phyloP scores from a whole-genome alignment of 2,888 invertebrate genomes.

The Apodemia mormo region DNA sequence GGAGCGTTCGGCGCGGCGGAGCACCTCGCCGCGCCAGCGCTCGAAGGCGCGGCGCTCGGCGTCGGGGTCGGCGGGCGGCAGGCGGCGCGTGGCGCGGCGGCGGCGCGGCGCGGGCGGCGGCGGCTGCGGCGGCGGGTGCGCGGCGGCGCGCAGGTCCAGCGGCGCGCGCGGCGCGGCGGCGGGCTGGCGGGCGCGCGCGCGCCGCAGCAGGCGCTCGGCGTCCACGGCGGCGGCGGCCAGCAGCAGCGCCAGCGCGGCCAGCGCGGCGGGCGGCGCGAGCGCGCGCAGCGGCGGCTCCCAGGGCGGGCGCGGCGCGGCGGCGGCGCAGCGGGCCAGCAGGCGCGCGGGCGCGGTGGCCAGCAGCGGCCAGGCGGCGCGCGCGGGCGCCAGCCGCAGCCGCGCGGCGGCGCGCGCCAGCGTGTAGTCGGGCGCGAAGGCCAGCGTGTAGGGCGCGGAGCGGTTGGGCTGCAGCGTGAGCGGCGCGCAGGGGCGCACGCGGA shows the following conservation, averaged over 20 bases:
- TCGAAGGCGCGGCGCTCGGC: constrained; percentile 65
- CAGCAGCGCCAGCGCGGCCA: constrained; percentile 52
- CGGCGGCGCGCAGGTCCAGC: constrained; percentile 45
- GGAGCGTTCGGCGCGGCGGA: constrained; percentile 51
- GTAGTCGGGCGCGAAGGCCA: constrained; percentile 60
- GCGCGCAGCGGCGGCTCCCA: constrained; percentile 77
- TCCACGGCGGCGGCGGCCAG: constrained; percentile 53
- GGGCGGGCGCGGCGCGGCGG: constrained; percentile 69
- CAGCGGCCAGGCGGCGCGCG: constrained; percentile 41
- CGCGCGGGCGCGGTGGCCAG: constrained; percentile 49
- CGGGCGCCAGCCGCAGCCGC: constrained; percentile 48
- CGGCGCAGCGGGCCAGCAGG: constrained; percentile 49
- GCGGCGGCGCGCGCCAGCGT: constrained; percentile 53
- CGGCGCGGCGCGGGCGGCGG: constrained; percentile 28
- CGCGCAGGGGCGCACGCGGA: constrained; percentile 60
- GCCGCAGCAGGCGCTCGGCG: constrained; percentile 44
- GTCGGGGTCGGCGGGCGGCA: constrained; percentile 46
- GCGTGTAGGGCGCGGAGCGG: constrained; percentile 52
- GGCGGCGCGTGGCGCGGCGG: constrained; percentile 39
- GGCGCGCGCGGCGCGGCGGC: constrained; percentile 45
- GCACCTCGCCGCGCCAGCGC: constrained; percentile 61
- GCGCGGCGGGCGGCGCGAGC: constrained; percentile 68
- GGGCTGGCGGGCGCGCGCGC: constrained; percentile 47
- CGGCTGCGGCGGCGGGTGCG: constrained; percentile 32
- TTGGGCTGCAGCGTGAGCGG: constrained; percentile 58